Evolutionary conservation across 2,113 vertebrate genomes (phyloP).

Genomic region (Chrysemys picta): DNA sequence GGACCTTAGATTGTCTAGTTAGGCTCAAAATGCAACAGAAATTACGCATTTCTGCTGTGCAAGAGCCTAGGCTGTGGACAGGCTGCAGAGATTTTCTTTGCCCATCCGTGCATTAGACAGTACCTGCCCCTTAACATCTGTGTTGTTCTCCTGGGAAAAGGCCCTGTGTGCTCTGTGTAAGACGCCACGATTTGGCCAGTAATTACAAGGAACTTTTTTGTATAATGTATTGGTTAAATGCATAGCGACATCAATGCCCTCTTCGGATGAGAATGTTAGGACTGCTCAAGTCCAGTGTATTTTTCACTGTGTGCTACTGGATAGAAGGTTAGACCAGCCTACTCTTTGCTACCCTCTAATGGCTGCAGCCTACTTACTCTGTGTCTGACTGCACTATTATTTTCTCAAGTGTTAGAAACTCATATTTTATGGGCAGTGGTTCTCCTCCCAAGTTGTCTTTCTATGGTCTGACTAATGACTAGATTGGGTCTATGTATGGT

Average conservation of each 20-base stretch:
- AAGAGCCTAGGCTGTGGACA: fast-evolving
- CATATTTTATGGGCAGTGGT: background rate
- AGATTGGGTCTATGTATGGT: background rate
- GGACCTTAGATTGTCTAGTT: background rate
- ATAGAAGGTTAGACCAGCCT: background rate
- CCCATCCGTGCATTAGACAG: background rate
- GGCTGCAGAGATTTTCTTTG: background rate
- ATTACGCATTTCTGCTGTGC: background rate
- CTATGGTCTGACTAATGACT: background rate
- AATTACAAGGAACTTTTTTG: background rate
- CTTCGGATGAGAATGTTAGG: background rate
- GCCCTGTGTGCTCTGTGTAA: background rate
- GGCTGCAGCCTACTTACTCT: background rate
- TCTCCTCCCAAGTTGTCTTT: background rate
- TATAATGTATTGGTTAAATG: background rate
- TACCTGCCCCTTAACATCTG: background rate
- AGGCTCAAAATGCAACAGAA: background rate
- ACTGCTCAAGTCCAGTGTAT: background rate
- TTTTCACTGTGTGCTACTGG: background rate
- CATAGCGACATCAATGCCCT: background rate
- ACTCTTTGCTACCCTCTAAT: background rate
- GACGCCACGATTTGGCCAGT: background rate
- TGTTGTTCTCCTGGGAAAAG: background rate
- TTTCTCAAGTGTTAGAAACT: background rate
- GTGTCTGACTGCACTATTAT: background rate